A percentile compares a stretch with the other conserved stretches of the same genome.
These are phyloP conservation scores for Hartigia nigra DNA, from an alignment of 2,888 invertebrate genomes.

Conservation along the genomic window DNA sequence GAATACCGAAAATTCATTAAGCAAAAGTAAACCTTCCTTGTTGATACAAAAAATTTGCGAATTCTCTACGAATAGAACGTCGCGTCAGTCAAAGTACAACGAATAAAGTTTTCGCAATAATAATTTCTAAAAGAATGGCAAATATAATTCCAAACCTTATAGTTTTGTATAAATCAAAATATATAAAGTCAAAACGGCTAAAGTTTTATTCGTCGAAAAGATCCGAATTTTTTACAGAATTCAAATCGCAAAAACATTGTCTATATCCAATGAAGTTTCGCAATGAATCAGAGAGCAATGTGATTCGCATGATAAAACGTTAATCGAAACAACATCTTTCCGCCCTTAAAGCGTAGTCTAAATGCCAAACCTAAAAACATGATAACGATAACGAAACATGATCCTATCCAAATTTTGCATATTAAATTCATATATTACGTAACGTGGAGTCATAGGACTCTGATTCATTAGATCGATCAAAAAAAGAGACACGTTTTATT, in stretches of 20 bases:
- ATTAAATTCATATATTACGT: not conserved
- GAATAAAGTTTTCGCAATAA: not conserved
- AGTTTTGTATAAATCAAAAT: not conserved
- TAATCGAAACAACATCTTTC: not conserved
- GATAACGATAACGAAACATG: not conserved
- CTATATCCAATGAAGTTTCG: too few species aligned
- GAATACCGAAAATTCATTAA: not conserved
- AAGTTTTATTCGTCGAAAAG: not conserved
- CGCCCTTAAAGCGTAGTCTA: too few species aligned
- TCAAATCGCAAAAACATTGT: too few species aligned
- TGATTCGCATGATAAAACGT: not conserved
- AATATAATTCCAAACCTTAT: too few species aligned
- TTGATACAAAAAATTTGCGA: not conserved
- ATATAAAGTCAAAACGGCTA: not conserved
- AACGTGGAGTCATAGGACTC: too few species aligned
- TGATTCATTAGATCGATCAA: too few species aligned
- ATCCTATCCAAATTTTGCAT: not conserved
- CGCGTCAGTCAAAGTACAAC: not conserved
- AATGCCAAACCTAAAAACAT: not conserved
- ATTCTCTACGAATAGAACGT: not conserved
- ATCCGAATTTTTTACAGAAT: too few species aligned
- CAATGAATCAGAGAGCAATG: too few species aligned
- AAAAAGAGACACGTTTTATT: not conserved
- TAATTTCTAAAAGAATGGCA: too few species aligned
- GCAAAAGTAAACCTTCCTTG: not conserved